phyloP scores from a whole-genome alignment of 2,888 invertebrate genomes.

The Luperina testacea region DNA sequence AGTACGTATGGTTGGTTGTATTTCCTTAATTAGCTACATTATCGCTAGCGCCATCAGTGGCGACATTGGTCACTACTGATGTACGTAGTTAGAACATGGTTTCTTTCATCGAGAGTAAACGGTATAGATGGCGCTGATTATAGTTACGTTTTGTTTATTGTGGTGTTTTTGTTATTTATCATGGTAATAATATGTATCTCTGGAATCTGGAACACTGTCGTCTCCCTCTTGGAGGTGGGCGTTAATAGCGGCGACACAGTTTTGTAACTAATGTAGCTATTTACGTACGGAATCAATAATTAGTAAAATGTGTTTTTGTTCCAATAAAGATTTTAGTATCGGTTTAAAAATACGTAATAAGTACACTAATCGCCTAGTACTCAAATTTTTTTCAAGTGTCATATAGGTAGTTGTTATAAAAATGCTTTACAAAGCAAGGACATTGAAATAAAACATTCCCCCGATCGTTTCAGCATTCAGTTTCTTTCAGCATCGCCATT shows the following conservation, averaged over 20 bases:
- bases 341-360: too few species aligned
- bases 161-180: not conserved
- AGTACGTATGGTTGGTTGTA: conserved; percentile 67
- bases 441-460: not conserved
- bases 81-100: not conserved
- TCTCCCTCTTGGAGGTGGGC: not conserved
- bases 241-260: not conserved
- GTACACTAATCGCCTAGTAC: not conserved
- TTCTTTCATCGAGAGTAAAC: not conserved
- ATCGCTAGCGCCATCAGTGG: conserved; percentile 69
- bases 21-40: conserved; percentile 61
- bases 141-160: not conserved
- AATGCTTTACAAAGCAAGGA: not conserved
- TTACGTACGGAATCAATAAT: not conserved
- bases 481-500: not conserved
- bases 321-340: not conserved
- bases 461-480: not conserved
- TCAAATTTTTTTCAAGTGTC: not conserved
- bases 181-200: not conserved
- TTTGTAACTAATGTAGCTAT: not conserved
- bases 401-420: too few species aligned
- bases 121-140: conserved; percentile 73
- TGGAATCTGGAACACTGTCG: not conserved
- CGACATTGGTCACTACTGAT: conserved; percentile 35
- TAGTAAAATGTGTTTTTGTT: not conserved